Evolutionary conservation across 2,888 invertebrate genomes (phyloP), one percentile per base, ranked within the genome.

Genomic region (Calameuta pallipes): DNA sequence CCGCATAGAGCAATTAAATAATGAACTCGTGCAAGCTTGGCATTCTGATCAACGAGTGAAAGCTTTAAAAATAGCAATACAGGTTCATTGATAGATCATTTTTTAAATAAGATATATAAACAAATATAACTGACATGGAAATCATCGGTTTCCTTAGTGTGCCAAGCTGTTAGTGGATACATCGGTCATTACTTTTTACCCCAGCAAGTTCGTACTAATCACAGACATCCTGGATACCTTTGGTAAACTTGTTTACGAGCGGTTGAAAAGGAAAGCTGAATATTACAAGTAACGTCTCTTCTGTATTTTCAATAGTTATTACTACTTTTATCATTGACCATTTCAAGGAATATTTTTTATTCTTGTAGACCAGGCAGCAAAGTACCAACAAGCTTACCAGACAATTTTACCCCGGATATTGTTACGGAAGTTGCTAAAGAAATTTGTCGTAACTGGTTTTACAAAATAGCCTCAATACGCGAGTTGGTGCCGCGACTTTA

Each of bases 371-470:
- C 93, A 56, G 94, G 93, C 35, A 93, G 92, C 78, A 94, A 93
- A 89, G 87, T 89, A 30, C 88, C 92, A 2, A 92, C 92, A 80
- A 88, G 92, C 76, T 89, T 94, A 78, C 93, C 94, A 77, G 95
- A 94, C 83, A 94, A 95, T 88, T 97, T 97, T 87, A 95, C 96
- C 76, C 94, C 96, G 0, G 95, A 95, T 83, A 94, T 95, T 92
- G 96, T 98, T 9, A 94, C 95, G 0, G 97, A 97, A 90, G 93
- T 95, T 76, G 98, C 98, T 0, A 97, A 97, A 91, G 99, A 99
- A 92, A 99, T 98, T 0, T 98, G 98, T 89, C 95, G 97, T 84
- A 99, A 99, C 93, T 99, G 99, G 99, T 98, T 99, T 93, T 98
- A 97, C 92, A 99, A 99, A 94, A 97, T 99, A 90, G 98, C 99